Evolutionary conservation across 2,113 vertebrate genomes (phyloP).

Genomic region (Acrocephalus kingi): DNA sequence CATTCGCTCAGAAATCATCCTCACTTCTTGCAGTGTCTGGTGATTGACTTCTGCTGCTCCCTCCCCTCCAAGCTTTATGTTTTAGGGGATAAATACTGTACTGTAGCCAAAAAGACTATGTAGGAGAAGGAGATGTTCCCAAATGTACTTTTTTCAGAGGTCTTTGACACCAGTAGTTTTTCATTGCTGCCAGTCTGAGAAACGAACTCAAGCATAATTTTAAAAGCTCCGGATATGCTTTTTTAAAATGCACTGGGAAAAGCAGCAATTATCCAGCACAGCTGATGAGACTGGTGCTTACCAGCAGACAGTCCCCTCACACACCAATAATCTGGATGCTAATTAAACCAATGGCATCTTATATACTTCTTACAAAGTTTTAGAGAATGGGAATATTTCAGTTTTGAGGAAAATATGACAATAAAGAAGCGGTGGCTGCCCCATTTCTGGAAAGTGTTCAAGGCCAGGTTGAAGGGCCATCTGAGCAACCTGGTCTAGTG

Average conservation of each 20-base stretch:
- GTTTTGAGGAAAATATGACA: not conserved
- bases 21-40: not conserved
- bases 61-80: not conserved
- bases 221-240: not conserved
- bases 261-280: not conserved
- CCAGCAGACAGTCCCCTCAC: not conserved
- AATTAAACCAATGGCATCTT: not conserved
- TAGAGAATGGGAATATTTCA: not conserved
- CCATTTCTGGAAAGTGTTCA: not conserved
- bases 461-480: not conserved
- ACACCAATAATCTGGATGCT: not conserved
- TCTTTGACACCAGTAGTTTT: not conserved
- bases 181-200: not conserved
- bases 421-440: not conserved
- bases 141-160: not conserved
- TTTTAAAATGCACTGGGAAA: not conserved
- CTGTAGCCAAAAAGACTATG: not conserved
- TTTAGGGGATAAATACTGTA: not conserved
- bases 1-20: not conserved
- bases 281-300: not conserved
- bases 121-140: slow-evolving; percentile 8
- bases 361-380: not conserved
- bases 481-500: not conserved
- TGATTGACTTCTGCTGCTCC: not conserved
- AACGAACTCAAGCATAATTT: not conserved